phyloP scores from a whole-genome alignment of 2,113 vertebrate species.

The Australoheros scitulus region DNA sequence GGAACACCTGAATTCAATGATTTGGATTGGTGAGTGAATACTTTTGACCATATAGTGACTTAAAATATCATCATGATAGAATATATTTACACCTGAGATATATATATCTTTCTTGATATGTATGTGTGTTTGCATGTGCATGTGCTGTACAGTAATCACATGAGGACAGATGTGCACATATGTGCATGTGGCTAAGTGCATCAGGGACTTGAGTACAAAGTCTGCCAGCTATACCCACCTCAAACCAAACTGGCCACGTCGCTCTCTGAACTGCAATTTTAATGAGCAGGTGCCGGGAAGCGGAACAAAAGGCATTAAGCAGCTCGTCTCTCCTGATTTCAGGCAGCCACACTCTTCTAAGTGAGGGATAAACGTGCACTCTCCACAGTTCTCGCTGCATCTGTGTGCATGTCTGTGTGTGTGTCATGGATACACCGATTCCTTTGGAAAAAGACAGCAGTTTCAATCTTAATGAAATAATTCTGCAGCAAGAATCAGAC shows the following conservation, averaged over 20 bases:
- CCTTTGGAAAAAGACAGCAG: background rate
- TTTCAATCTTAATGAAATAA: background rate
- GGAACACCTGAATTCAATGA: too few species aligned
- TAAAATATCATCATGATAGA: background rate
- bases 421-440: conserved; percentile 32
- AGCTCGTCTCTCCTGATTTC: conserved; percentile 56
- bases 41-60: too few species aligned
- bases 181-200: background rate
- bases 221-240: conserved; percentile 8
- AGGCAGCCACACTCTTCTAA: conserved; percentile 23
- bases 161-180: conserved; percentile 17
- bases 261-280: conserved; percentile 37
- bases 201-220: conserved; percentile 30
- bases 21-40: too few species aligned
- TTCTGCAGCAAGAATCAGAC: background rate
- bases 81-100: conserved; percentile 9
- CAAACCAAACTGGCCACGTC: background rate
- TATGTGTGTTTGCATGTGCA: background rate
- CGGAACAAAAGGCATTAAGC: conserved; percentile 43
- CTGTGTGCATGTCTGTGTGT: background rate
- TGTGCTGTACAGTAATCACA: conserved; percentile 15
- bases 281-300: conserved; percentile 62
- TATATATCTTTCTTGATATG: background rate
- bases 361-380: conserved; percentile 2
- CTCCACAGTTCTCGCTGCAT: background rate